Evolutionary conservation across 2,888 invertebrate species (phyloP).

Genomic region (Hedya salicella): DNA sequence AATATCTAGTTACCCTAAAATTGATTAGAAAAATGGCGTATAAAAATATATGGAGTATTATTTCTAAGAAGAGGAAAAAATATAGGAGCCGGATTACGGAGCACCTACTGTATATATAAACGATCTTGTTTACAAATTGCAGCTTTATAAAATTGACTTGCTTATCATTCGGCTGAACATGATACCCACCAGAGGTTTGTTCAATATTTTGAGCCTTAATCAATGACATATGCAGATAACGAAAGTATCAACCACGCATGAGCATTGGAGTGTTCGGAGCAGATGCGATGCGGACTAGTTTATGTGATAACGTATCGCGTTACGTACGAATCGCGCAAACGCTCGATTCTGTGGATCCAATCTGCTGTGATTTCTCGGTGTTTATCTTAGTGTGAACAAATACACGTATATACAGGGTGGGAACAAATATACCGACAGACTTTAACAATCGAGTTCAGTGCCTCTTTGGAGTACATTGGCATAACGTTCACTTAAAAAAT

Average conservation of each 20-base stretch:
- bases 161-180: not conserved
- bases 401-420: too few species aligned
- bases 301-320: slow-evolving; percentile 73
- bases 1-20: too few species aligned
- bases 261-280: slow-evolving; percentile 60
- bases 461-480: too few species aligned
- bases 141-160: not conserved
- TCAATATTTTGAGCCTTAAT: slow-evolving; percentile 31
- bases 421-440: too few species aligned
- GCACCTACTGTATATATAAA: too few species aligned
- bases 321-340: slow-evolving; percentile 45
- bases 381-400: slow-evolving; percentile 7
- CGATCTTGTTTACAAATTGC: too few species aligned
- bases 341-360: slow-evolving; percentile 26
- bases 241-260: slow-evolving; percentile 43
- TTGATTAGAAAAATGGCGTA: too few species aligned
- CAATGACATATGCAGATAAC: slow-evolving; percentile 34
- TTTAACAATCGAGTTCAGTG: too few species aligned
- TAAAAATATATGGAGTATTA: too few species aligned
- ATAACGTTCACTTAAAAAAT: too few species aligned
- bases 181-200: slow-evolving; percentile 20
- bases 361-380: slow-evolving; percentile 30
- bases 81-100: too few species aligned
- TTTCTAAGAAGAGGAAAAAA: too few species aligned
- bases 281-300: slow-evolving; percentile 79